These are phyloP conservation scores for Alca torda DNA, from an alignment of 2,797 vertebrate species.

Conservation along the genomic window DNA sequence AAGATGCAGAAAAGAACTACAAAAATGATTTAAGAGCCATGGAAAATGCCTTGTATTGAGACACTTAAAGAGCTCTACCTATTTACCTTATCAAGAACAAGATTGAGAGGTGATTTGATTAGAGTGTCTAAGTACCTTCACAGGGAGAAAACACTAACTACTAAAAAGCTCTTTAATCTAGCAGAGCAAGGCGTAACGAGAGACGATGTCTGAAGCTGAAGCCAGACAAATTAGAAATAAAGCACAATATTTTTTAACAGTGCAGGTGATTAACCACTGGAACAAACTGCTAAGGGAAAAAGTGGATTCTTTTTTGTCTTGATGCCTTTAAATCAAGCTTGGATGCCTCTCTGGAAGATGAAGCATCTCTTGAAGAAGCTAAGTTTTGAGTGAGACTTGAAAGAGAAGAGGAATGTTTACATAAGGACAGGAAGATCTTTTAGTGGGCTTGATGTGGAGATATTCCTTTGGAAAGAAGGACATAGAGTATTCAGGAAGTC, in stretches of 20 bases:
- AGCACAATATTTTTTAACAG: slow-evolving; percentile 51
- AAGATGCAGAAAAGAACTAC: slow-evolving; percentile 8
- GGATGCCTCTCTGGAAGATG: slow-evolving; percentile 6
- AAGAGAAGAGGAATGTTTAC: background rate
- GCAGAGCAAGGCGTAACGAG: slow-evolving; percentile 32
- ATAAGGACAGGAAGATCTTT: background rate
- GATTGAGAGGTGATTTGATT: slow-evolving; percentile 53
- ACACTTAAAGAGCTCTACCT: slow-evolving; percentile 18
- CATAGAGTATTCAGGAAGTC: background rate
- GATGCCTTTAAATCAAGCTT: slow-evolving; percentile 29
- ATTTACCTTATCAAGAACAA: slow-evolving; percentile 49
- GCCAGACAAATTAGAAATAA: slow-evolving; percentile 61
- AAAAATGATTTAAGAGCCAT: background rate
- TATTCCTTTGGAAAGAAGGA: background rate
- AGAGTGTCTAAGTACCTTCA: slow-evolving; percentile 44
- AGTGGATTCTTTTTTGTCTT: slow-evolving; percentile 14
- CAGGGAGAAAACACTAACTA: slow-evolving; percentile 47
- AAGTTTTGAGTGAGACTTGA: background rate
- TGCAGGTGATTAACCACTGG: slow-evolving; percentile 6
- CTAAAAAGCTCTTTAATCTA: slow-evolving; percentile 63
- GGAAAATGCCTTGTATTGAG: slow-evolving; percentile 21
- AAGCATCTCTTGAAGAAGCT: background rate
- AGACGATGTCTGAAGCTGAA: slow-evolving; percentile 16
- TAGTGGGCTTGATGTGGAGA: background rate
- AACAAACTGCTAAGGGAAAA: slow-evolving; percentile 23